Conservation (phyloP, 2,888 invertebrate genomes). For the Metacarcinus magister region DNA sequence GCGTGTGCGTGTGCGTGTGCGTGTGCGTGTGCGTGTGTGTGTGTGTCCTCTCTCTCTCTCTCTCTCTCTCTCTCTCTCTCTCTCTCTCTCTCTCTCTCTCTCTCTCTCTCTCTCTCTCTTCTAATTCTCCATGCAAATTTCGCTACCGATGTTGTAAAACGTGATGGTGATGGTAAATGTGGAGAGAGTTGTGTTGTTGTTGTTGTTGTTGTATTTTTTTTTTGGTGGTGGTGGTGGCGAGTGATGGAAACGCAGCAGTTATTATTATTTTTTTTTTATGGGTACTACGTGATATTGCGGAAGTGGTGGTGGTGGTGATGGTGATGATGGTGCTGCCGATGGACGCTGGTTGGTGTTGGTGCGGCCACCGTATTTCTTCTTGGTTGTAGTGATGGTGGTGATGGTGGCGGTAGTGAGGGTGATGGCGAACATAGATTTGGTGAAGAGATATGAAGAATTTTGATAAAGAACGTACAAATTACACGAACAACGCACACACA, state of each 20-base stretch:
- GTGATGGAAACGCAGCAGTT: background rate
- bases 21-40: too few species aligned
- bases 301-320: slow-evolving; percentile 39
- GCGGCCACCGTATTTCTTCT: background rate
- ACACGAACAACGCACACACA: slow-evolving; percentile 2
- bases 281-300: background rate
- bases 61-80: background rate
- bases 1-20: slow-evolving; percentile 47
- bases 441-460: background rate
- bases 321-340: background rate
- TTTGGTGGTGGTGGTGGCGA: background rate
- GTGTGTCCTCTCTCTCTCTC: slow-evolving; percentile 18
- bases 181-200: background rate
- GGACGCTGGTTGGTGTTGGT: background rate
- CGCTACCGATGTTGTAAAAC: background rate
- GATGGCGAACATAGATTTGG: background rate
- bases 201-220: background rate
- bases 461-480: background rate
- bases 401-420: background rate
- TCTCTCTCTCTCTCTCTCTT: slow-evolving; percentile 1
- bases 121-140: background rate
- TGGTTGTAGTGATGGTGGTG: background rate
- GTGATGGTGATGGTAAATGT: background rate
- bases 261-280: background rate
- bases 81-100: background rate